Percentiles rank a stretch among this genome's conserved stretches.
phyloP scores from a whole-genome alignment of 2,113 vertebrate genomes.

The Leiothrix lutea region DNA sequence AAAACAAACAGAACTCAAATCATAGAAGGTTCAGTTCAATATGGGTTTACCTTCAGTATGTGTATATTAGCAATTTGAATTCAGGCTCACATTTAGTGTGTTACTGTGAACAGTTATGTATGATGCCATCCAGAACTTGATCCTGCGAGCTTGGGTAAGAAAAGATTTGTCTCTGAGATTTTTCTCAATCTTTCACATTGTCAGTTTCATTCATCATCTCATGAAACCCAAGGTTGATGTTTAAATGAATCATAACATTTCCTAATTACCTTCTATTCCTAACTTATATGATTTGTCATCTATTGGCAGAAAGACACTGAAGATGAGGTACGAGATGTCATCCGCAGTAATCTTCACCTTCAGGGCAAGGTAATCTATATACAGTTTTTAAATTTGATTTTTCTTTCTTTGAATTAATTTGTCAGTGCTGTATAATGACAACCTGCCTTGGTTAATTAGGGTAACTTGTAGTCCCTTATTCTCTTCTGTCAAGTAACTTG shows the following conservation, averaged over 20 bases:
- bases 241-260: background rate
- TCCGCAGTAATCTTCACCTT: slow-evolving; percentile 90
- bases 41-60: background rate
- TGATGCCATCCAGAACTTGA: background rate
- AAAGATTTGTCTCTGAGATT: background rate
- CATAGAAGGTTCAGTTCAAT: background rate
- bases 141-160: background rate
- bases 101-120: background rate
- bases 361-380: slow-evolving; percentile 89
- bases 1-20: background rate
- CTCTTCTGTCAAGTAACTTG: background rate
- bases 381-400: background rate
- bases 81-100: background rate
- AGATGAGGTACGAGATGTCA: slow-evolving; percentile 89
- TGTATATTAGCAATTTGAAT: background rate
- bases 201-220: background rate
- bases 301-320: slow-evolving; percentile 94
- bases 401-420: background rate
- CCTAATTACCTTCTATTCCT: background rate
- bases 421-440: background rate
- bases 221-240: background rate
- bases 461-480: background rate
- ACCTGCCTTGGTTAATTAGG: background rate
- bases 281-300: background rate
- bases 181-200: background rate